Evolutionary conservation across 2,888 invertebrate species (phyloP), one percentile per base, ranked within the genome.

Genomic region (Eupeodes luniger): DNA sequence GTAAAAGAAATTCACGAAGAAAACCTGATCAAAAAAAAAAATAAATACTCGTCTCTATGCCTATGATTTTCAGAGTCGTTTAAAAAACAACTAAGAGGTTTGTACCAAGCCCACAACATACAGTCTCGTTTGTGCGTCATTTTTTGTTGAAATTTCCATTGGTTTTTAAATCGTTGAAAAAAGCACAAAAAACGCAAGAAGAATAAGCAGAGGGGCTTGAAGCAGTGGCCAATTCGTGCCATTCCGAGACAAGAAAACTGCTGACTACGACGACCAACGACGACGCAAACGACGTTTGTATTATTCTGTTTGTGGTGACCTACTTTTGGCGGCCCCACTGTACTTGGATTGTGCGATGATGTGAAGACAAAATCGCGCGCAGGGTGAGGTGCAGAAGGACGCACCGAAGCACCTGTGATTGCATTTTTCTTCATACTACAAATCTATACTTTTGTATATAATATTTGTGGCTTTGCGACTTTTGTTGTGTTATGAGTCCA

Each of bases 281-380:
- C 53, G 16, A n/a, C 53, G 53, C 51, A 27, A 14, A 3, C 51
- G 53, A 27, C 5, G 10, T 49, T 67, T 81, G 78, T 81, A 81
- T 77, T 80, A 72, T 77, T 81, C 59, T 81, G 55, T 44, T 64
- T 47, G 16, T 62, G 61, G 27, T 85, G 88, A 88, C 88, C 88
- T 85, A 88, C 88, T 88, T 88, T 69, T 81, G 66, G 70, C 74
- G 81, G 81, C 85, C 88, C 72, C 81, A 74, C 74, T 74, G 72
- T 74, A 81, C 55, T 77, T 77, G 76, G 75, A 3, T 19, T 44
- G 36, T 7, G 40, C 40, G 5, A 40, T 40, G 40, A 40, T 40
- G 9, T 11, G 66, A 75, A 66, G 74, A 78, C 57, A 62, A 27
- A 27, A 27, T 27, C 3, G 44, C n/a, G 36, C 57, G 19, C 44